phyloP scores from a whole-genome alignment of 30 jellyfish, hydroid and myxozoan species.

The Rhopilema esculentum region DNA sequence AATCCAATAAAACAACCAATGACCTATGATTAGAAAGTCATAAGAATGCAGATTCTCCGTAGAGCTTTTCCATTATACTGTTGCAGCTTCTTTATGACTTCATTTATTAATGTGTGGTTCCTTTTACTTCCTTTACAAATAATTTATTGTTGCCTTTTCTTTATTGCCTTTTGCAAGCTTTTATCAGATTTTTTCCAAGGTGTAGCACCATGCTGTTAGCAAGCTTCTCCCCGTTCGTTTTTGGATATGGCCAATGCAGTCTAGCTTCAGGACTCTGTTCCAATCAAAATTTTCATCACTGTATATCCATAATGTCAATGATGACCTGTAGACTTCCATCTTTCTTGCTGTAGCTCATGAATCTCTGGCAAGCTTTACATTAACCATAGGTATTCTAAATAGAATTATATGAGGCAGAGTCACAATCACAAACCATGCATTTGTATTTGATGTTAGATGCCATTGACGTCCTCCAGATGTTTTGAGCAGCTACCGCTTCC shows the following conservation, averaged over 20 bases:
- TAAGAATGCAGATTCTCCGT: neutral
- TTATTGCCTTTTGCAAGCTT: slow-evolving; percentile 2
- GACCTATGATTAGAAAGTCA: neutral
- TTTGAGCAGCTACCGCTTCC: slow-evolving; percentile 45
- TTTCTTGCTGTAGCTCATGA: neutral
- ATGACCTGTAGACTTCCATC: neutral
- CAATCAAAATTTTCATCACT: neutral
- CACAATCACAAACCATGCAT: slow-evolving; percentile 63
- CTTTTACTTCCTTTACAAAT: slow-evolving; percentile 15
- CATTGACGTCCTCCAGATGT: slow-evolving; percentile 15
- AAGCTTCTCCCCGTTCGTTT: slow-evolving; percentile 48
- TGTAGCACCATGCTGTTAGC: slow-evolving; percentile 11
- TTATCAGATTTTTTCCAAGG: slow-evolving; percentile 28
- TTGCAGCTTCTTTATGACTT: slow-evolving; percentile 35
- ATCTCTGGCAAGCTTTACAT: neutral
- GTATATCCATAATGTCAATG: neutral
- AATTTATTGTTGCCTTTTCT: neutral
- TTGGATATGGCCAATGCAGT: slow-evolving; percentile 55
- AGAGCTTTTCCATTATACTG: slow-evolving; percentile 42
- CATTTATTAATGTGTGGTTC: slow-evolving; percentile 27
- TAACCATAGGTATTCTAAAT: slow-evolving; percentile 20
- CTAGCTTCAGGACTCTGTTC: slow-evolving; percentile 36
- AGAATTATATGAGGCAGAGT: slow-evolving; percentile 20
- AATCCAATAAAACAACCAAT: neutral
- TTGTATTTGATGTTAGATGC: slow-evolving; percentile 24